Evolutionary conservation across 2,113 vertebrate genomes (phyloP), one percentile per base, ranked within the genome.

Genomic region (Cyprinodon brontotheroides): DNA sequence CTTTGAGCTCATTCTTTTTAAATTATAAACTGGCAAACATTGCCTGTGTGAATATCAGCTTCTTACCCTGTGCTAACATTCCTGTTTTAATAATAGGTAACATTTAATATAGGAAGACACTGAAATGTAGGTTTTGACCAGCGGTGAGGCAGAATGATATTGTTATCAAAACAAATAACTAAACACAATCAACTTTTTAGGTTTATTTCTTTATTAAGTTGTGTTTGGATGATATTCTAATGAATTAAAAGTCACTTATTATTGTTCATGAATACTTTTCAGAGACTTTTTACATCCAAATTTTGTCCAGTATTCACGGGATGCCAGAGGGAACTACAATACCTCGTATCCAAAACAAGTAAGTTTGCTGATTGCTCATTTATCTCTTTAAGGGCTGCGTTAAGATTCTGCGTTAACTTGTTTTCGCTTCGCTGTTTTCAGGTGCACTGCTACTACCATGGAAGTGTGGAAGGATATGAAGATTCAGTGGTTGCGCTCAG

Each of bases 211-310:
- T 15, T 20, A n/a, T 9, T n/a, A 57, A n/a, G 17, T n/a, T 20
- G n/a, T 7, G 20, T 53, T 57, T 57, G 50, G 15, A 57, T 57
- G 50, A 57, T 20, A n/a, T 20, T 9, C 7, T 8, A 57, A 20
- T n/a, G 2, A 20, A 20, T 53, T 9, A 53, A 53, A 13, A 53
- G 17, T n/a, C 17, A n/a, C 50, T n/a, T 7, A 8, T n/a, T 15
- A 53, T 20, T 53, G 6, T 29, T 29, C 10, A 41, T 41, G 41
- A 4, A 41, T 57, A 20, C 29, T 29, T 29, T 29, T 65, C 86
- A 95, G 94, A 83, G 87, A 89, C 36, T 95, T 95, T 78, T 68
- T 95, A 68, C 92, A 93, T n/a, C 83, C 89, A 41, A 74, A 86
- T 37, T 92, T 94, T 79, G 68, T 90, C 15, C 87, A 90, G 60